Evolutionary conservation across 2,113 vertebrate species (phyloP), one percentile per base, ranked within the genome.

Genomic region (Chloropsis cyanopogon): DNA sequence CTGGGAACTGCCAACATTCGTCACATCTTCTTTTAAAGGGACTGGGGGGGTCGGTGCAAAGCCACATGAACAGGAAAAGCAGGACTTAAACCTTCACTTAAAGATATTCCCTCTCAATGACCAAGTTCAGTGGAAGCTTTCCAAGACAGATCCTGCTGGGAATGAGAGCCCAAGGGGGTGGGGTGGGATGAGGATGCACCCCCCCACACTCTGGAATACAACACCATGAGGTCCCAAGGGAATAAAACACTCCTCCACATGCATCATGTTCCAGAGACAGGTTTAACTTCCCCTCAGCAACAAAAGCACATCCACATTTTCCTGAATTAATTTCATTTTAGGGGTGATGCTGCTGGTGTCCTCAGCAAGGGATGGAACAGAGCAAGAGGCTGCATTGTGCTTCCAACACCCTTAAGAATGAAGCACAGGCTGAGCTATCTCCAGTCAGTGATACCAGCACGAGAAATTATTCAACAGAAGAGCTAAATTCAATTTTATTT

Each of bases 1-100:
- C 97, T 95, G 93, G 97, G 97, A 96, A 92, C 97, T 97, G 97
- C 97, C 88, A 97, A 54, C 80, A 70, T 73, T 95, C 90, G 37
- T 96, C 96, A 94, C 77, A 81, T 96, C 96, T 96, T 97, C 96
- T 93, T 92, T 76, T 91, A 82, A 63, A 92, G 65, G 72, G 81
- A 56, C 1, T 17, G n/a, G 76, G 75, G 39, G 29, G 17, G 17
- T 12, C 37, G 71, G 26, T 69, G 63, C 39, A 94, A 87, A 89
- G 82, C 66, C 70, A 90, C 59, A n/a, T 1, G 7, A 72, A 65
- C 33, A 35, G 54, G 87, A 65, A 59, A 93, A 96, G n/a, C 66
- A 93, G 85, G 75, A 80, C 75, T 92, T 82, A 41, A 93, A 90
- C 72, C 68, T 95, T 82, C 41, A 16, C 64, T 81, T 41, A 10